Conservation (phyloP, 2,113 vertebrate species). For the Hylia prasina region DNA sequence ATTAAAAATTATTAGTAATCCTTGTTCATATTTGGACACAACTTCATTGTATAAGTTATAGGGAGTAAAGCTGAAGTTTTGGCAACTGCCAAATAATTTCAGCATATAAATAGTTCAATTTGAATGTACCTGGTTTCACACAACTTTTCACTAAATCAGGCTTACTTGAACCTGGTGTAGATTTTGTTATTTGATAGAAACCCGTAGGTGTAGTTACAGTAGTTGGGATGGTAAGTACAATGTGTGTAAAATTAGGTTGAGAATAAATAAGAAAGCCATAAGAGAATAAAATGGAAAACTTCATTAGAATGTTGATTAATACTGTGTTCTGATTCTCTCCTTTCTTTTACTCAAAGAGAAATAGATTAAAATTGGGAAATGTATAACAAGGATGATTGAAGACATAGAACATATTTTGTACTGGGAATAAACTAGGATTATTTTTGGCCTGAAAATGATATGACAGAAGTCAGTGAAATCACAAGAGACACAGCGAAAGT, state of each 20-base stretch:
- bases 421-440: not conserved
- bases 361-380: not conserved
- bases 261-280: not conserved
- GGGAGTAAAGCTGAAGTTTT: not conserved
- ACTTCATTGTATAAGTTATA: not conserved
- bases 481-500: not conserved
- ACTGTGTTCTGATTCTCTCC: not conserved
- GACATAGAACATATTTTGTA: not conserved
- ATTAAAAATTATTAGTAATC: not conserved
- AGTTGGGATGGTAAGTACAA: not conserved
- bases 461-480: not conserved
- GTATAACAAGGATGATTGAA: not conserved
- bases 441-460: not conserved
- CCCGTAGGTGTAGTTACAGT: not conserved
- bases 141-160: not conserved
- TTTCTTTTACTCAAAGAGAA: not conserved
- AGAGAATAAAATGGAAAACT: not conserved
- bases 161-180: not conserved
- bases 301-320: not conserved
- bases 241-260: not conserved
- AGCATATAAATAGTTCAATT: not conserved
- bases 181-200: not conserved
- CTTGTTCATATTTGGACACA: not conserved
- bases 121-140: not conserved
- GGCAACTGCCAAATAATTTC: not conserved